phyloP scores from a whole-genome alignment of 1,140 invertebrate species.

The Apocrypta bakeri region DNA sequence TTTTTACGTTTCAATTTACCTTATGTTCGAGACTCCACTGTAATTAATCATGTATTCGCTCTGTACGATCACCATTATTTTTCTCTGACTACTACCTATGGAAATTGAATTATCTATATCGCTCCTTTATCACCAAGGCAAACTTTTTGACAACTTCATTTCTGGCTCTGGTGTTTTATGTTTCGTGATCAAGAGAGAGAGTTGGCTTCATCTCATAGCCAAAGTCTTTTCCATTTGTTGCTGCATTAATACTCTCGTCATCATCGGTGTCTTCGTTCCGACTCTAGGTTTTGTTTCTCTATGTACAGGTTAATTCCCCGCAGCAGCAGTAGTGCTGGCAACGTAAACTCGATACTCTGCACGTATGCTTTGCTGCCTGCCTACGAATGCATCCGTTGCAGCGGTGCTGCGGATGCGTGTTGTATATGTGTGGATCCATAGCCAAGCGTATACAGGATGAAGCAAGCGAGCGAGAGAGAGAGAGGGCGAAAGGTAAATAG shows the following conservation, averaged over 20 bases:
- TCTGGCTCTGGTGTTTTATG: not conserved
- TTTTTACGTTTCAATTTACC: slow-evolving; percentile 5
- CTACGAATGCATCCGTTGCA: slow-evolving; percentile 26
- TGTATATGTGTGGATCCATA: slow-evolving; percentile 35
- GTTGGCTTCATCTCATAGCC: not conserved
- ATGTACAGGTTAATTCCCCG: not conserved
- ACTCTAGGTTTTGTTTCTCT: not conserved
- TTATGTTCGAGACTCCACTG: not conserved
- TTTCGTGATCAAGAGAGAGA: not conserved
- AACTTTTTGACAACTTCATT: slow-evolving; percentile 4
- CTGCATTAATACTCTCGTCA: not conserved
- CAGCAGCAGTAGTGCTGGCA: not conserved
- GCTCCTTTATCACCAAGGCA: not conserved
- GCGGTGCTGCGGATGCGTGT: not conserved
- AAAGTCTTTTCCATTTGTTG: not conserved
- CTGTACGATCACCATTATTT: not conserved
- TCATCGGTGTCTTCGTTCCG: not conserved
- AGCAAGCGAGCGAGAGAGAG: slow-evolving; percentile 36
- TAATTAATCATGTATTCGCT: slow-evolving; percentile 18
- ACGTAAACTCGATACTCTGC: not conserved
- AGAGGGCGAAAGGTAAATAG: slow-evolving; percentile 35
- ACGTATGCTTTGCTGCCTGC: not conserved
- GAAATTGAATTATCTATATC: not conserved
- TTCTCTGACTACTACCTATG: not conserved
- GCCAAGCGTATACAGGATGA: not conserved